A percentile compares a stretch with the other conserved stretches of the same genome.
Evolutionary conservation across 2,888 invertebrate species (phyloP).

Genomic region (Phymatocera aterrima): DNA sequence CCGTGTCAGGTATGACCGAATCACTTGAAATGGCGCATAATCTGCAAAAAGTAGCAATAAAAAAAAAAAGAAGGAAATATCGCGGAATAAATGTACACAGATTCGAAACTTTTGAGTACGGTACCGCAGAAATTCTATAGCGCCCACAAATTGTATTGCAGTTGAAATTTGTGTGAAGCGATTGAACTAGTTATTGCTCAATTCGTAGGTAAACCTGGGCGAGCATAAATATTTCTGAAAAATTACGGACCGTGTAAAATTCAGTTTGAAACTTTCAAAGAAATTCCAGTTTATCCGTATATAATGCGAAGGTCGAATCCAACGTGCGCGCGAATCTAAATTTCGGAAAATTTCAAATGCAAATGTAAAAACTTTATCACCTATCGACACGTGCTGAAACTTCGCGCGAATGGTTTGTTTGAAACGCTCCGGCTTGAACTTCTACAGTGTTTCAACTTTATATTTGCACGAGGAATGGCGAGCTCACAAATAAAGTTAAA

Average conservation of each 20-base stretch:
- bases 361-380: slow-evolving; percentile 12
- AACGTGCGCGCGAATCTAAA: not conserved
- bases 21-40: not conserved
- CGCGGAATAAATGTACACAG: not conserved
- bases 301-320: not conserved
- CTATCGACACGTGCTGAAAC: slow-evolving; percentile 10
- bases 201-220: no score
- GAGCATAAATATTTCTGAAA: not conserved
- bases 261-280: not conserved
- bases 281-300: not conserved
- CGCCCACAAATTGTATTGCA: no score
- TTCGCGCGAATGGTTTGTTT: not conserved
- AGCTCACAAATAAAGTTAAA: not conserved
- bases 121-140: not conserved
- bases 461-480: slow-evolving; percentile 8
- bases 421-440: not conserved
- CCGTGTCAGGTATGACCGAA: not conserved
- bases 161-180: no score
- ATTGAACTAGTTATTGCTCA: no score
- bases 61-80: not conserved
- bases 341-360: slow-evolving; percentile 5
- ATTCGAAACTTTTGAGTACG: no score
- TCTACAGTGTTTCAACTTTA: not conserved
- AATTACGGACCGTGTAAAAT: not conserved
- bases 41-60: not conserved